Conservation (phyloP, 2,797 vertebrate species). For the Sebastes minor region DNA sequence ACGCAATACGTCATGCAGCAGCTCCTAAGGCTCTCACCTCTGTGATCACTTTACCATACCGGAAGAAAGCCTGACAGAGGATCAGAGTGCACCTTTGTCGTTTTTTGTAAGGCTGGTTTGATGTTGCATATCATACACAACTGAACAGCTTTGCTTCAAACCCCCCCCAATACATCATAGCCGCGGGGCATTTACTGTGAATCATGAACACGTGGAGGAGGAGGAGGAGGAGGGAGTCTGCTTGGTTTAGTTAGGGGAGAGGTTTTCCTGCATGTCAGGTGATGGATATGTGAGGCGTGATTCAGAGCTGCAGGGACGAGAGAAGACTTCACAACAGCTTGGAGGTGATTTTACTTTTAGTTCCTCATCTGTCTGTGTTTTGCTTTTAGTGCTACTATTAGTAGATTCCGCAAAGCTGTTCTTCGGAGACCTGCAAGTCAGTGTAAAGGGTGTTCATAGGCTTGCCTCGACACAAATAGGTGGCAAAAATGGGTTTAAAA, state of each 20-base stretch:
- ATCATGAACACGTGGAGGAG: conserved; percentile 1
- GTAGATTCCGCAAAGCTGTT: not conserved
- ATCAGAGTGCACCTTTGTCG: conserved; percentile 39
- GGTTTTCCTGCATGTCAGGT: not conserved
- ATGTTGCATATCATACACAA: conserved; percentile 50
- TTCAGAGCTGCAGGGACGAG: not conserved
- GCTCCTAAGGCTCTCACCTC: conserved; percentile 14
- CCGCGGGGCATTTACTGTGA: conserved; percentile 37
- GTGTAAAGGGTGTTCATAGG: not conserved
- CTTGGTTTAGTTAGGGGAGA: conserved; percentile 13
- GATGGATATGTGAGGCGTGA: conserved; percentile 14
- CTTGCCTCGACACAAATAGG: not conserved
- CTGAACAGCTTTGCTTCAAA: conserved; percentile 26
- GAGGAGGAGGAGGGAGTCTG: not conserved
- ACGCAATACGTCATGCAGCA: not conserved
- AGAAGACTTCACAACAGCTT: not conserved
- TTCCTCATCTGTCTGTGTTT: not conserved
- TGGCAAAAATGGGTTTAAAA: not conserved
- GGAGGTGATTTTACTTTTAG: not conserved
- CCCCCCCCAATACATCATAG: conserved; percentile 23
- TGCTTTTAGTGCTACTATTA: not conserved
- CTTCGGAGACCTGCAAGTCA: not conserved
- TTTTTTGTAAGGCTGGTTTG: conserved; percentile 46
- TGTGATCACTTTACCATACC: conserved; percentile 48
- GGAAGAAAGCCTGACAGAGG: conserved; percentile 33